Evolutionary conservation across 2,113 vertebrate species (phyloP), one percentile per base, ranked within the genome.

Genomic region (Xiphophorus maculatus): DNA sequence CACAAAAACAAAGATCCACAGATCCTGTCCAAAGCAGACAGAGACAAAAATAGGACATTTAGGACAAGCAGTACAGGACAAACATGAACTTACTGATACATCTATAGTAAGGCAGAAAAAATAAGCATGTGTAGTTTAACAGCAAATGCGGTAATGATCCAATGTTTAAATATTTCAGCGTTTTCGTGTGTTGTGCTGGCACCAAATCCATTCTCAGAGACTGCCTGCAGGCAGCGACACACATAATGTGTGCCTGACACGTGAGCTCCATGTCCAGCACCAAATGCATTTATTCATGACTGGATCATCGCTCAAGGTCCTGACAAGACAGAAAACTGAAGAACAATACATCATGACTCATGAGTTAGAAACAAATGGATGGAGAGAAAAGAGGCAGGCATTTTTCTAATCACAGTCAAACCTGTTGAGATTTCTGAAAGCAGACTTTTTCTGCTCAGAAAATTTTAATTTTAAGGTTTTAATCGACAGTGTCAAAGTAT

Each of bases 111-210:
- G 29, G 66, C 13, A 66, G 84, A 88, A 73, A 35, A 84, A 90
- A 85, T 71, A 76, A 83, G 84, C 61, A 74, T 84, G 72, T 81
- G 85, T 90, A 86, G 90, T 93, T 91, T 90, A 74, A 89, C 80
- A 82, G 84, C 35, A 85, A 74, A 78, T 15, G 12, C 27, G 54
- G 74, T 91, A 90, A 92, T 90, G 83, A 93, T 89, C 84, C 69
- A 69, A 80, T 63, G 63, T 86, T 91, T 93, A 88, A 94, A 95
- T 94, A 93, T 94, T 94, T 94, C 66, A 94, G 77, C 77, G 89
- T 84, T 84, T 81, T 37, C 35, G 73, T 84, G 74, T 76, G 73
- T 88, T 79, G 69, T 37, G 54, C 82, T 35, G 75, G 73, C 75
- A 68, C 78, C 25, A 29, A 84, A 88, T 90, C 78, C 58, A 78